These are phyloP conservation scores for Nomada fucata DNA, from an alignment of 2,888 invertebrate species.

Conservation along the genomic window DNA sequence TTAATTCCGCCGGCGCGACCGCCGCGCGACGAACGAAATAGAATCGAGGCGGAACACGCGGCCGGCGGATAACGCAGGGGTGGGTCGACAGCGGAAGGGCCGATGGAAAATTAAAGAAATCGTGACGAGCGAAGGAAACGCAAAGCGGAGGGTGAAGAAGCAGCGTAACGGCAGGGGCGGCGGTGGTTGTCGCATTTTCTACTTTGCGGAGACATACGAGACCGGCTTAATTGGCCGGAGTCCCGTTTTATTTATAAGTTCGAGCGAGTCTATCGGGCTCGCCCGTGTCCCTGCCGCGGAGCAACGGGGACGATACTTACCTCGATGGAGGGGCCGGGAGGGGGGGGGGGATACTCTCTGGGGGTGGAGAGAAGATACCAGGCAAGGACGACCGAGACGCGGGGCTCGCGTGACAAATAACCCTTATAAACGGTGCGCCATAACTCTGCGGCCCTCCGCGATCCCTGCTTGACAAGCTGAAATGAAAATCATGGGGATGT, in stretches of 20 bases:
- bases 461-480: slow-evolving; percentile 76
- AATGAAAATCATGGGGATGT: slow-evolving; percentile 76
- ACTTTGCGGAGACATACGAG: slow-evolving; percentile 81
- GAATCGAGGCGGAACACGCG: slow-evolving; percentile 12
- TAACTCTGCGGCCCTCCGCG: slow-evolving; percentile 65
- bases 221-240: slow-evolving; percentile 82
- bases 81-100: not conserved
- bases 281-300: slow-evolving; percentile 45
- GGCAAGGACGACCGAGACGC: slow-evolving; percentile 26
- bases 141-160: not conserved
- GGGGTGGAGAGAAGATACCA: slow-evolving; percentile 53
- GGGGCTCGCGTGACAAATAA: slow-evolving; percentile 81
- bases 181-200: slow-evolving; percentile 80
- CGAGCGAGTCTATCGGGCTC: slow-evolving; percentile 78
- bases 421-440: slow-evolving; percentile 82
- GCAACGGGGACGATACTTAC: slow-evolving; percentile 40
- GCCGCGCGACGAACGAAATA: not conserved
- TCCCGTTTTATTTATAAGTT: slow-evolving; percentile 83
- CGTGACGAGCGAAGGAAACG: not conserved
- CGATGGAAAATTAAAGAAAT: slow-evolving; percentile 45
- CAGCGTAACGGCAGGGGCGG: slow-evolving; percentile 20
- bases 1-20: not conserved
- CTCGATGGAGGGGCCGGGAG: not conserved
- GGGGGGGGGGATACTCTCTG: slow-evolving; percentile 27
- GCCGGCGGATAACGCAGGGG: not conserved